phyloP scores from a whole-genome alignment of 2,113 vertebrate species.

The Ardeotis arabs region DNA sequence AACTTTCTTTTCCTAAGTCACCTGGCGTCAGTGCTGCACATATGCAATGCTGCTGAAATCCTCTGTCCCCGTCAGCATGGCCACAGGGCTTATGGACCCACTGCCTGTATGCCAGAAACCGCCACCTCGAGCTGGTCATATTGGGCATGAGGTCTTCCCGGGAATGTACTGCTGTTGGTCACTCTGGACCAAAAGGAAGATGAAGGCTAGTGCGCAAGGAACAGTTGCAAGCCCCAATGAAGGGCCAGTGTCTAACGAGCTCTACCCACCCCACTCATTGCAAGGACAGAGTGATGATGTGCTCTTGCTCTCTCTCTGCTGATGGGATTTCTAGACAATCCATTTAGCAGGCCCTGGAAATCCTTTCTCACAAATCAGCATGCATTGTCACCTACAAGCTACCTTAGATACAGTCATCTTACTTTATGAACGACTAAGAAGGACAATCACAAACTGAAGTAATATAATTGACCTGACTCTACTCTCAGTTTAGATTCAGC shows the following conservation, averaged over 20 bases:
- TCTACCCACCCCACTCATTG: not conserved
- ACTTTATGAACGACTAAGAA: not conserved
- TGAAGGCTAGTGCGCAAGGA: not conserved
- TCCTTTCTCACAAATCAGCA: not conserved
- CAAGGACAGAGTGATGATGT: not conserved
- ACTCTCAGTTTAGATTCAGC: not conserved
- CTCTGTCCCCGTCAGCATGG: not conserved
- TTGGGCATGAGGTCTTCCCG: not conserved
- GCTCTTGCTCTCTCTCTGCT: not conserved
- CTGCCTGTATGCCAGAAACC: not conserved
- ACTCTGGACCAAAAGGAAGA: not conserved
- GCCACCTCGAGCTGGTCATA: not conserved
- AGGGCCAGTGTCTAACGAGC: not conserved
- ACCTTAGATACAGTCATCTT: not conserved
- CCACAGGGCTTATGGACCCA: not conserved
- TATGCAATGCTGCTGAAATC: not conserved
- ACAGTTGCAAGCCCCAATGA: not conserved
- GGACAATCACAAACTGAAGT: not conserved
- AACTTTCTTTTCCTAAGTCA: not conserved
- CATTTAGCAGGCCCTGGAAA: not conserved
- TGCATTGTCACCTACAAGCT: not conserved
- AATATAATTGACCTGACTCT: not conserved
- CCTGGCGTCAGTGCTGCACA: not conserved
- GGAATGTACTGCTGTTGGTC: not conserved
- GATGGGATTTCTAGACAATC: not conserved